These are phyloP conservation scores for Philaethria dido DNA, from an alignment of 2,888 invertebrate species.

Conservation along the genomic window DNA sequence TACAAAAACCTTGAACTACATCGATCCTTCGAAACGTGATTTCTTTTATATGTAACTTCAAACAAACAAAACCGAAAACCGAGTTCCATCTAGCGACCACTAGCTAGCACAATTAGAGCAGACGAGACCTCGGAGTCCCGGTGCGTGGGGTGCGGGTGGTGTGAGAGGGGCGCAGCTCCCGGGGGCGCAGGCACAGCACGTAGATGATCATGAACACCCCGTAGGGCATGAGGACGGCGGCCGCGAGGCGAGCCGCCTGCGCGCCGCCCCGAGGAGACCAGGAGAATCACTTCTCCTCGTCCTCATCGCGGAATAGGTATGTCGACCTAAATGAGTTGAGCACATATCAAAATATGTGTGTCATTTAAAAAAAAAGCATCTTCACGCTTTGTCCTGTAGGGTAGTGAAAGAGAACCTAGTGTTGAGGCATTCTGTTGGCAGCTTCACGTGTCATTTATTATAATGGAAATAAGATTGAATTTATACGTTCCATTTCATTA, in stretches of 20 bases:
- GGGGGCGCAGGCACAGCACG: constrained; percentile 56
- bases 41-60: no score
- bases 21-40: no score
- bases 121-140: constrained; percentile 19
- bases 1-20: no score
- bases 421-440: no score
- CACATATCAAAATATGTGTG: no score
- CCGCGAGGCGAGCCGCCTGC: constrained; percentile 67
- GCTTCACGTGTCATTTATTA: no score
- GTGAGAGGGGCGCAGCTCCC: constrained; percentile 37
- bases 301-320: constrained; percentile 92
- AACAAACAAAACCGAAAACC: no score
- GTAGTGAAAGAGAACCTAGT: no score
- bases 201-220: constrained; percentile 66
- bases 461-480: no score
- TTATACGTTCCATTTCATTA: no score
- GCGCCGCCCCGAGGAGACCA: constrained; percentile 72
- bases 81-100: no score
- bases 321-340: constrained; percentile 88
- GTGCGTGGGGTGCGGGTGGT: constrained; percentile 1
- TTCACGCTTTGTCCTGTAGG: no score
- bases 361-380: not conserved
- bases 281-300: constrained; percentile 86
- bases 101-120: constrained; percentile 18
- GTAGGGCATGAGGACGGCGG: constrained; percentile 70